These are phyloP conservation scores for Rhinolophus sinicus DNA, from an alignment of 2,113 vertebrate species.

Conservation along the genomic window DNA sequence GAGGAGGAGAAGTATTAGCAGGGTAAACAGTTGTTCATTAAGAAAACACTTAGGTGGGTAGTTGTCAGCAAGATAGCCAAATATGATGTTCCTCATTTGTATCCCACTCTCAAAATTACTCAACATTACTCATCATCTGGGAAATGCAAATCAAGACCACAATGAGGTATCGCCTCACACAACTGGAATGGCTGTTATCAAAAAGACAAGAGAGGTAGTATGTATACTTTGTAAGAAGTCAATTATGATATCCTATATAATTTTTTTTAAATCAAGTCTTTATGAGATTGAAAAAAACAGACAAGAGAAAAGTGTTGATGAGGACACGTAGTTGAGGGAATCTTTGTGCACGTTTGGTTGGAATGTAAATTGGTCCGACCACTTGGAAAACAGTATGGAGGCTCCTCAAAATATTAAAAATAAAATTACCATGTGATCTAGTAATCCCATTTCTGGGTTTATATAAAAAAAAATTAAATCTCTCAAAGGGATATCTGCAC, in stretches of 20 bases:
- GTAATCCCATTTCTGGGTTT: not conserved
- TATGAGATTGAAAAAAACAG: not conserved
- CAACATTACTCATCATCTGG: not conserved
- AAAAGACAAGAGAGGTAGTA: not conserved
- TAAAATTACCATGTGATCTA: not conserved
- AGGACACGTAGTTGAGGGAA: not conserved
- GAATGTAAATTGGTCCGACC: not conserved
- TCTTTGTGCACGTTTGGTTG: not conserved
- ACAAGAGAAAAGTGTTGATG: not conserved
- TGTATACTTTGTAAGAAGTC: not conserved
- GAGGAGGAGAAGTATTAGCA: not conserved
- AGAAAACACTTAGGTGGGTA: not conserved
- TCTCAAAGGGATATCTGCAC: not conserved
- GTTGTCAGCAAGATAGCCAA: not conserved
- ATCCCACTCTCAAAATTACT: not conserved
- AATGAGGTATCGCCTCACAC: not conserved
- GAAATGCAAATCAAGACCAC: not conserved
- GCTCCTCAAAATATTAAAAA: not conserved
- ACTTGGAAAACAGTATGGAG: not conserved
- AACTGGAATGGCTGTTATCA: not conserved
- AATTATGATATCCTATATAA: constrained; percentile 10
- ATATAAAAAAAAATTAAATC: not conserved
- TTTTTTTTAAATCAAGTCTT: constrained; percentile 29
- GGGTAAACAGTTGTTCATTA: not conserved
- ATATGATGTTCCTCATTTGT: not conserved